phyloP scores from a whole-genome alignment of 1,140 invertebrate genomes.

The Drosophila bocki region DNA sequence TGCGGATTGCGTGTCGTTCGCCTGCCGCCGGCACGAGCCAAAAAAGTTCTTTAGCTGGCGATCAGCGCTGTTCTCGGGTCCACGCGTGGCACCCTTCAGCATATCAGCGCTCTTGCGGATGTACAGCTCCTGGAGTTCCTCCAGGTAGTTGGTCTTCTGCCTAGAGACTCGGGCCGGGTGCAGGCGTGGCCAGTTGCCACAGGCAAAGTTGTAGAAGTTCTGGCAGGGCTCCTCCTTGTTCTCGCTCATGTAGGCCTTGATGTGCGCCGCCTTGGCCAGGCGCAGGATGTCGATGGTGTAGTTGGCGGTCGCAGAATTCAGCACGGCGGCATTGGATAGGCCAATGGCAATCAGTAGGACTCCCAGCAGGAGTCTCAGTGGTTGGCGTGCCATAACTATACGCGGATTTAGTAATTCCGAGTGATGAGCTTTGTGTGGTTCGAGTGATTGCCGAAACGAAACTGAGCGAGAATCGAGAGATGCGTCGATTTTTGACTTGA shows the following conservation, averaged over 20 bases:
- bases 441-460: conserved; percentile 60
- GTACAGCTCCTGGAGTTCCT: conserved; percentile 88
- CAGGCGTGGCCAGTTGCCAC: conserved; percentile 87
- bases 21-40: conserved; percentile 90
- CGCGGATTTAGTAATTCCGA: background rate
- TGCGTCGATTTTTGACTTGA: conserved; percentile 79
- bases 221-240: conserved; percentile 90
- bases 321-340: background rate
- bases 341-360: conserved; percentile 8
- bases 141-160: conserved; percentile 91
- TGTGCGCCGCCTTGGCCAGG: conserved; percentile 86
- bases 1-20: conserved; percentile 43
- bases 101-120: conserved; percentile 74
- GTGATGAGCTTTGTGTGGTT: conserved; percentile 22
- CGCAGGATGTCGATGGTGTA: conserved; percentile 75
- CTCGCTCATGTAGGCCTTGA: conserved; percentile 91
- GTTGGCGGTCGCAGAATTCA: conserved; percentile 57
- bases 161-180: conserved; percentile 57
- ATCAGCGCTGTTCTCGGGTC: conserved; percentile 65
- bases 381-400: conserved; percentile 5
- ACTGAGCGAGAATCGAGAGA: conserved; percentile 69
- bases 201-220: conserved; percentile 92
- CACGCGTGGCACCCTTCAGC: conserved; percentile 51
- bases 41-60: conserved; percentile 92
- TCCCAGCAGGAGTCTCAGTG: conserved; percentile 35